Conservation (phyloP, 2,797 vertebrate species). For the Urocyon cinereoargenteus region DNA sequence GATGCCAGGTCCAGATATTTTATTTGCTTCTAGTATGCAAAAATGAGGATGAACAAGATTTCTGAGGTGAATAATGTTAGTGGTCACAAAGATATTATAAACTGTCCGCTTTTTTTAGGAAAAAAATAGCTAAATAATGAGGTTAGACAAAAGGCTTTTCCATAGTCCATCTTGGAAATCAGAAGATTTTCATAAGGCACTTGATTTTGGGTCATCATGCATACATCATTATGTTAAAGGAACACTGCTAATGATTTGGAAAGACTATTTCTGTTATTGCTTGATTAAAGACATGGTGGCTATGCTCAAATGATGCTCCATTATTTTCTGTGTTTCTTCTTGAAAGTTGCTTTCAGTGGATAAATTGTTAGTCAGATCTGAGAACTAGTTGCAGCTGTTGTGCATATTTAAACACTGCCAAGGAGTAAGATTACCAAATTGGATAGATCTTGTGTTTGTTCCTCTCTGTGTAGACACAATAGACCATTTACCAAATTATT, state of each 20-base stretch:
- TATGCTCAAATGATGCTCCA: not conserved
- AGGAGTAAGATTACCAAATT: constrained; percentile 46
- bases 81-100: not conserved
- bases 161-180: not conserved
- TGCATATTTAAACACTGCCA: constrained; percentile 18
- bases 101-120: not conserved
- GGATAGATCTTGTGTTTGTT: not conserved
- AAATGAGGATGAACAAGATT: not conserved
- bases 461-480: constrained; percentile 27
- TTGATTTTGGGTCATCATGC: not conserved
- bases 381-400: constrained; percentile 25
- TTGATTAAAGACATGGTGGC: constrained; percentile 12
- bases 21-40: not conserved
- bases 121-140: not conserved
- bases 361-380: not conserved
- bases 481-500: constrained; percentile 21
- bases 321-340: not conserved
- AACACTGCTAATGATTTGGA: not conserved
- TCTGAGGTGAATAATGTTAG: not conserved
- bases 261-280: not conserved
- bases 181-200: not conserved
- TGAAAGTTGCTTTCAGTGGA: not conserved
- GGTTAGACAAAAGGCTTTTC: not conserved
- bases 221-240: not conserved
- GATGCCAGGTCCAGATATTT: not conserved